Percentiles rank a stretch among this genome's conserved stretches.
These are phyloP conservation scores for Propithecus coquereli DNA, from an alignment of 2,113 vertebrate species.

Conservation along the genomic window DNA sequence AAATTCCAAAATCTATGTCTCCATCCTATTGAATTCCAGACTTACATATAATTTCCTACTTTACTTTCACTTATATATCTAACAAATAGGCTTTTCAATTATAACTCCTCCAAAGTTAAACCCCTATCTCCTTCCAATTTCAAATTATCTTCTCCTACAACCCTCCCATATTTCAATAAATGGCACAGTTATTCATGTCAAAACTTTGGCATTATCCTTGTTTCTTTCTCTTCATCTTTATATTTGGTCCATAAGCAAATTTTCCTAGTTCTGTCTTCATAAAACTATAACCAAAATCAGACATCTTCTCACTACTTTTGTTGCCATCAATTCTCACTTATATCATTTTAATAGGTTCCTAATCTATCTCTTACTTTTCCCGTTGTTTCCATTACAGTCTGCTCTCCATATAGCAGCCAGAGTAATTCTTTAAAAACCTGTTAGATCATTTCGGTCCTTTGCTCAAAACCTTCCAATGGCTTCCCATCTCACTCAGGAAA, in stretches of 20 bases:
- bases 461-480: not conserved
- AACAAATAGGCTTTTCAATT: not conserved
- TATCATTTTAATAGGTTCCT: conserved; percentile 12
- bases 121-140: not conserved
- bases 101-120: not conserved
- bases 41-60: not conserved
- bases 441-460: not conserved
- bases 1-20: not conserved
- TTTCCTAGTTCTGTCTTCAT: not conserved
- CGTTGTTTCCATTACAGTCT: not conserved
- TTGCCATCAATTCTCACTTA: not conserved
- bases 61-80: not conserved
- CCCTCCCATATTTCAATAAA: not conserved
- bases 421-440: not conserved
- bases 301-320: not conserved
- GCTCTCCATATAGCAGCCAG: not conserved
- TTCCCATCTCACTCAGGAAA: not conserved
- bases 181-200: not conserved
- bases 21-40: not conserved
- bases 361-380: not conserved
- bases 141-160: not conserved
- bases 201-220: not conserved
- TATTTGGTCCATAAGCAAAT: not conserved
- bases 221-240: not conserved
- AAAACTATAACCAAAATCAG: not conserved